Evolutionary conservation across 2,797 vertebrate genomes (phyloP).

Genomic region (Labroides dimidiatus): DNA sequence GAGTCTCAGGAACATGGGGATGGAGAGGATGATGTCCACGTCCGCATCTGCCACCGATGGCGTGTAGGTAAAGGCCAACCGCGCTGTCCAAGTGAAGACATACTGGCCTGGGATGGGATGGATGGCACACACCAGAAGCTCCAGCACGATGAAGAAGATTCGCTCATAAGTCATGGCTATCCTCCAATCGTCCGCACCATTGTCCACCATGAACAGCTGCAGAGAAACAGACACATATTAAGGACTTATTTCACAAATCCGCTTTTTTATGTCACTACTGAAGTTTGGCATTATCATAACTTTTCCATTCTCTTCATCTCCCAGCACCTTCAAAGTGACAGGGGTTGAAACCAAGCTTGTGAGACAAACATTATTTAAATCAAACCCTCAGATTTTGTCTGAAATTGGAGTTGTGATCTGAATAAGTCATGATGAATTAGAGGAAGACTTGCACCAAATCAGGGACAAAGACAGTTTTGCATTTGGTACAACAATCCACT

Average conservation of each 20-base stretch:
- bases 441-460: not conserved
- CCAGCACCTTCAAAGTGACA: not conserved
- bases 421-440: constrained; percentile 1
- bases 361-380: not conserved
- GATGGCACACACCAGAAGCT: constrained; percentile 94
- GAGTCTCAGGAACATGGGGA: constrained; percentile 97
- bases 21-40: constrained; percentile 94
- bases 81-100: constrained; percentile 93
- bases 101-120: constrained; percentile 95
- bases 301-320: not conserved
- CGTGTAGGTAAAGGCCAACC: constrained; percentile 91
- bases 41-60: constrained; percentile 91
- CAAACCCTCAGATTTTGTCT: constrained; percentile 5
- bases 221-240: not conserved
- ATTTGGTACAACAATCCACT: not conserved
- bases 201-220: constrained; percentile 97
- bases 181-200: constrained; percentile 95
- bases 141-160: constrained; percentile 93
- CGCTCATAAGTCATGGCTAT: constrained; percentile 96
- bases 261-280: not conserved
- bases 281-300: not conserved
- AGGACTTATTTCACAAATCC: not conserved
- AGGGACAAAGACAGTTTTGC: not conserved
- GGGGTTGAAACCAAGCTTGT: not conserved
- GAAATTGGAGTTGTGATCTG: not conserved